Base-by-base conservation (phyloP, 2,797 vertebrate species). In the Apogon hyalosoma region DNA sequence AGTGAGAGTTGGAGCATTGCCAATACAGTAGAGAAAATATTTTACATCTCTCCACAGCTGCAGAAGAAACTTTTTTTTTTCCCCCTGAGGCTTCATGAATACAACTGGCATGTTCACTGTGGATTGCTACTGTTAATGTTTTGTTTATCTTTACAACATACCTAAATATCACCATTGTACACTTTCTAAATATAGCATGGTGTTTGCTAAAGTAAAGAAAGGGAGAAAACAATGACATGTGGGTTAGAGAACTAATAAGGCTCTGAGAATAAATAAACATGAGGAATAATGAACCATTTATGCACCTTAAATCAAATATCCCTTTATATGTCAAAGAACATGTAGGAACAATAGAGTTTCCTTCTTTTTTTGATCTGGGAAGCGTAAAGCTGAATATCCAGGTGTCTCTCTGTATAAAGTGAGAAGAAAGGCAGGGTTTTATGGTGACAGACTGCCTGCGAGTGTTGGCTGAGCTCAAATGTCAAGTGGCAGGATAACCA, bases 11-110 rank as follows among this genome's bases (percentile, higher is more conserved):
- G 90, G 91, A 93, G 80, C 68, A 65, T 53, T 56, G 86, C 91
- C 92, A 93, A 57, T 88, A 87, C 82, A 88, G 84, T 83, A 90
- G 58, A 87, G 75, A 72, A 82, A 88, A 87, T 91, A 64, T 92
- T 92, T 88, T 68, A 88, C 84, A 91, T 78, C 77, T 68, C 67
- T 55, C 86, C 67, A 82, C 69, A 79, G 70, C 63, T 82, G 74
- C 69, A 63, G 65, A 54, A 71, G 15, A 70, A 43, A 55, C 55
- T 63, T 46, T 11, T 63, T 46, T 11, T 67, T 65, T 60, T 24
- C 11, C 12, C 14, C 14, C 36, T 28, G 1, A 11, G 31, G 40
- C 39, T 31, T 45, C 41, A 45, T 11, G 13, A 28, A 15, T 21
- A 56, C 5, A 56, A 28, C 41, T 28, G 21, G 6, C 24, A 28